Evolutionary conservation across 1,140 invertebrate species (phyloP).

Genomic region (Drosophila littoralis): DNA sequence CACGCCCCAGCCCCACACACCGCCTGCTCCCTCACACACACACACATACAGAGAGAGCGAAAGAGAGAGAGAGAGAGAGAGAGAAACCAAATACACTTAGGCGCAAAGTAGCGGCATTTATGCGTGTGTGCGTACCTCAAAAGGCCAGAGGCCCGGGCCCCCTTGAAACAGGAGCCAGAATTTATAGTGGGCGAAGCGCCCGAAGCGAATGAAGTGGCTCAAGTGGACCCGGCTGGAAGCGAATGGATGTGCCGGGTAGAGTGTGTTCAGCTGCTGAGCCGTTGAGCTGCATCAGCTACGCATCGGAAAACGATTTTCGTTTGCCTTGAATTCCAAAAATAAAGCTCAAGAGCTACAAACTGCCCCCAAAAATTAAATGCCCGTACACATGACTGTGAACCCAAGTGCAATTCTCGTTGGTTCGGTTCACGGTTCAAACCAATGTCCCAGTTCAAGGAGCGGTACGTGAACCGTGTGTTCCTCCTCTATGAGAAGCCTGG

Average conservation of each 20-base stretch:
- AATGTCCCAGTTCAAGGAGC: too few species aligned
- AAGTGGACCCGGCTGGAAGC: background rate
- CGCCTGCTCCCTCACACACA: background rate
- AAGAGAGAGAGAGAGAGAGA: too few species aligned
- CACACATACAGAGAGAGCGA: too few species aligned
- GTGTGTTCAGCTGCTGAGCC: background rate
- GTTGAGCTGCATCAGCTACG: constrained; percentile 13
- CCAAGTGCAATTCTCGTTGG: too few species aligned
- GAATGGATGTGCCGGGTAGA: background rate
- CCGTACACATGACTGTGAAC: too few species aligned
- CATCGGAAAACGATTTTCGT: constrained; percentile 7
- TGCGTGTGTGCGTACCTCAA: constrained; percentile 62
- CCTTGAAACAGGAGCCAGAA: constrained; percentile 17
- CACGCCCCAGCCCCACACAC: background rate
- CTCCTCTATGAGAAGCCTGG: too few species aligned
- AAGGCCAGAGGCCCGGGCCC: constrained; percentile 2
- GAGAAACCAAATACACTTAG: constrained; percentile 53
- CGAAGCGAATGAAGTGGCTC: constrained; percentile 4
- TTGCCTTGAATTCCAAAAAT: too few species aligned
- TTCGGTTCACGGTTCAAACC: too few species aligned
- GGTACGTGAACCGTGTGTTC: too few species aligned
- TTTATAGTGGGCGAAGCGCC: constrained; percentile 27
- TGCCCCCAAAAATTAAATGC: too few species aligned
- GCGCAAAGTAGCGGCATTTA: constrained; percentile 70
- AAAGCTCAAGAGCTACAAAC: too few species aligned